Percentiles rank a stretch among this genome's conserved stretches.
These are phyloP conservation scores for Tolmerus cingulatus DNA, from an alignment of 2,888 invertebrate genomes.

Conservation along the genomic window DNA sequence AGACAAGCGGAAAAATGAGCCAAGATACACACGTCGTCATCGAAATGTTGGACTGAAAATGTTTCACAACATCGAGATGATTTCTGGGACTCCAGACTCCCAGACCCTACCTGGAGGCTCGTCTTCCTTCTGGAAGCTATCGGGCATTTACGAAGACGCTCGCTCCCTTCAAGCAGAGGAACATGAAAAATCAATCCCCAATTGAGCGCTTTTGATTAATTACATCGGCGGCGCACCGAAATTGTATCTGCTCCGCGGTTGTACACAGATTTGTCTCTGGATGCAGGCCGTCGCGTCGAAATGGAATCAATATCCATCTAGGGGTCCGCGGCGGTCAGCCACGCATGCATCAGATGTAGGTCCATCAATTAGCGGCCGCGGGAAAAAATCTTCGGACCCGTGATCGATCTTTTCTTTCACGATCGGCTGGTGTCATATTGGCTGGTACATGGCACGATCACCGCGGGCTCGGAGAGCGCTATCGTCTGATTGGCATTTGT, in stretches of 20 bases:
- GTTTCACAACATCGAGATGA: neutral
- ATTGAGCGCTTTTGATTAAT: conserved; percentile 36
- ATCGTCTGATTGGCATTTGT: conserved; percentile 6
- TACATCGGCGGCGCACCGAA: neutral
- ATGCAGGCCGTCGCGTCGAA: conserved; percentile 12
- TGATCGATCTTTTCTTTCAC: conserved; percentile 39
- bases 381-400: neutral
- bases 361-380: conserved; percentile 14
- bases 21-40: conserved; percentile 14
- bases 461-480: neutral
- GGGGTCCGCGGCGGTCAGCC: neutral
- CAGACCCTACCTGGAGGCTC: neutral
- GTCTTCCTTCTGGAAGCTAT: neutral
- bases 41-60: conserved; percentile 12
- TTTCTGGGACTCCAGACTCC: neutral
- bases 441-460: neutral
- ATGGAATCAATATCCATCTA: conserved; percentile 26
- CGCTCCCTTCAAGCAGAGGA: neutral
- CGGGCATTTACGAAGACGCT: neutral
- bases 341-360: conserved; percentile 23
- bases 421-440: conserved; percentile 30
- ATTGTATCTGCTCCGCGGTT: neutral
- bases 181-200: conserved; percentile 35
- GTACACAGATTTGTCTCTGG: conserved; percentile 5
- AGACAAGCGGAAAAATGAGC: conserved; percentile 6